These are phyloP conservation scores for Dryobates pubescens DNA, from an alignment of 2,797 vertebrate genomes.

Conservation along the genomic window DNA sequence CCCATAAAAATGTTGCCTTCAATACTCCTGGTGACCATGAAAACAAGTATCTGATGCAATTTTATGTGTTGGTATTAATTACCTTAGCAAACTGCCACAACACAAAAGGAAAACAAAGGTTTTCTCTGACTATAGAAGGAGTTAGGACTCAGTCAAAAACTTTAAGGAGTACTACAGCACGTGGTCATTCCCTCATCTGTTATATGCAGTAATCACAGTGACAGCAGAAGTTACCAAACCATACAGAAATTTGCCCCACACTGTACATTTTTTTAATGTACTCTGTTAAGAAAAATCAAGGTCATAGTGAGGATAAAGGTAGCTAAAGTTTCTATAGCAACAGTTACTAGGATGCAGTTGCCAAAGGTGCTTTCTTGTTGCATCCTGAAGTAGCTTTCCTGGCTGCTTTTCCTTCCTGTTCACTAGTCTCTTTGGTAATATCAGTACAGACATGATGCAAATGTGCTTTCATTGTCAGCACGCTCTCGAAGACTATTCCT, in stretches of 20 bases:
- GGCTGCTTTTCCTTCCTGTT: conserved; percentile 41
- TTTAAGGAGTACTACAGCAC: neutral
- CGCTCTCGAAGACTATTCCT: neutral
- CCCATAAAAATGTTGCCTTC: neutral
- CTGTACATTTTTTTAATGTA: conserved; percentile 35
- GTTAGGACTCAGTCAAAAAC: neutral
- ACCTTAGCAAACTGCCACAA: conserved; percentile 6
- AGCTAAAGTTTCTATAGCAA: conserved; percentile 76
- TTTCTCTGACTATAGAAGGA: neutral
- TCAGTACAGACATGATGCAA: conserved; percentile 37
- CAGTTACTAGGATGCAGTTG: conserved; percentile 70
- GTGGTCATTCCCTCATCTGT: neutral
- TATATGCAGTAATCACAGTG: neutral
- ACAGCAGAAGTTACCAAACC: conserved; percentile 26
- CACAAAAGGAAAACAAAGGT: neutral
- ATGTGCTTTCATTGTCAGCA: conserved; percentile 7
- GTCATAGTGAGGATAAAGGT: conserved; percentile 67
- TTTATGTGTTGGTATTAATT: neutral
- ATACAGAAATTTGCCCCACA: neutral
- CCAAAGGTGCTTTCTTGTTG: conserved; percentile 67
- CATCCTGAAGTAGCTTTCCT: conserved; percentile 51
- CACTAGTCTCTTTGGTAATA: conserved; percentile 36
- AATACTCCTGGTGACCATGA: neutral
- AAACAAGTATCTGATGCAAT: neutral
- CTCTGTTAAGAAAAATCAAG: conserved; percentile 63